Percentiles rank a stretch among this genome's conserved stretches.
These are phyloP conservation scores for Cynoglossus semilaevis DNA, from an alignment of 2,113 vertebrate species.

Conservation along the genomic window DNA sequence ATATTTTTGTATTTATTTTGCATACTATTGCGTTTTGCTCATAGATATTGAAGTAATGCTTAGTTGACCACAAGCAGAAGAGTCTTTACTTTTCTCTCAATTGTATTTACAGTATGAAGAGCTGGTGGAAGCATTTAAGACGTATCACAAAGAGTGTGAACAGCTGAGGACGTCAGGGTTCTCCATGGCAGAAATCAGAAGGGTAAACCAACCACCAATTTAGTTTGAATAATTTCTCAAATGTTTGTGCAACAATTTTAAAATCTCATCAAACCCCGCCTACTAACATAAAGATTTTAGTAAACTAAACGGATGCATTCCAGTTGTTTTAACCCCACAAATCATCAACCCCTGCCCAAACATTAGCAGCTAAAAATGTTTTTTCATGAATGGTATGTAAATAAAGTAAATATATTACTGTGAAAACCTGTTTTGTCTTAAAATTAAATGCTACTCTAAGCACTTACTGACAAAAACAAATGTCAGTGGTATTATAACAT, in stretches of 20 bases:
- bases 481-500: background rate
- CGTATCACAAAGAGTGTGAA: conserved; percentile 92
- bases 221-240: background rate
- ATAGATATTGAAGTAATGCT: background rate
- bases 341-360: too few relatives aligned
- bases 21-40: background rate
- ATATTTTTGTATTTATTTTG: background rate
- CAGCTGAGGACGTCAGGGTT: conserved; percentile 92
- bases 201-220: conserved; percentile 74
- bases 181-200: conserved; percentile 93
- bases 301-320: too few relatives aligned
- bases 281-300: too few relatives aligned
- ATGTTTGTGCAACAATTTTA: too few relatives aligned
- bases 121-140: conserved; percentile 93
- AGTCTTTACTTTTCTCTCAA: background rate
- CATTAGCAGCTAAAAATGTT: too few relatives aligned
- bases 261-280: too few relatives aligned
- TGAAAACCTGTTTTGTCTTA: too few relatives aligned
- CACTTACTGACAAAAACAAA: too few relatives aligned
- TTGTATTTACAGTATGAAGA: conserved; percentile 87
- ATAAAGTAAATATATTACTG: too few relatives aligned
- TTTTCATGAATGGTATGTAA: too few relatives aligned
- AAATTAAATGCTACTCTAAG: too few relatives aligned
- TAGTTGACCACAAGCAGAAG: background rate
- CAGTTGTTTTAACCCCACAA: too few relatives aligned